Conservation (phyloP, 2,113 vertebrate genomes). For the Anoura caudifer region DNA sequence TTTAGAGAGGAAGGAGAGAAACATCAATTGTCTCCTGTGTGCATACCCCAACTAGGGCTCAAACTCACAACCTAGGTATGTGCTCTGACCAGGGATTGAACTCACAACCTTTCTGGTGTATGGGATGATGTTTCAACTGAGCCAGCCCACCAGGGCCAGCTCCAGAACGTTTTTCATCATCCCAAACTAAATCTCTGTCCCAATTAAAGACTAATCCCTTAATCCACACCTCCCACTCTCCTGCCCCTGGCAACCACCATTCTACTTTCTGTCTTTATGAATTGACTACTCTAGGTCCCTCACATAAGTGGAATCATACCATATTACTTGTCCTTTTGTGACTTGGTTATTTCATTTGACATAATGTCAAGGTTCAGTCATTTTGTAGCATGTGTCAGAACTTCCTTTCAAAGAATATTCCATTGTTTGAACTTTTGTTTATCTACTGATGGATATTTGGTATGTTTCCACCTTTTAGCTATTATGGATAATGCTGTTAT, state of each 20-base stretch:
- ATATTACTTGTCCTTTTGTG: neutral
- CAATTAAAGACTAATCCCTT: neutral
- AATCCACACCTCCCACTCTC: too few species aligned
- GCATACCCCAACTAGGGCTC: too few species aligned
- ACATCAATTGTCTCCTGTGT: too few species aligned
- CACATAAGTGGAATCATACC: too few species aligned
- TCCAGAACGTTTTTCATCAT: neutral
- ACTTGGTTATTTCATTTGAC: neutral
- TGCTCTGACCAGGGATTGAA: too few species aligned
- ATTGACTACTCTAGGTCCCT: neutral
- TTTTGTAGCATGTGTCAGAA: fast-evolving
- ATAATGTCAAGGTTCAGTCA: neutral
- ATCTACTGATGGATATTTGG: fast-evolving
- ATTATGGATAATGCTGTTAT: neutral
- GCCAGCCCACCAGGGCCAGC: too few species aligned
- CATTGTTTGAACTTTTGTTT: neutral
- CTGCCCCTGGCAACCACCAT: neutral
- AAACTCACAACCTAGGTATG: too few species aligned
- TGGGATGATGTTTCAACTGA: too few species aligned
- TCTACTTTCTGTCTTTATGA: neutral
- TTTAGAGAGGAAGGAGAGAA: too few species aligned
- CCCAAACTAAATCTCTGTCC: neutral
- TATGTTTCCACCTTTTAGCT: neutral
- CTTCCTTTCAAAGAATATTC: neutral
- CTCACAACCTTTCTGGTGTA: too few species aligned